Conservation (phyloP, 2,797 vertebrate genomes). For the Rhinatrema bivittatum region DNA sequence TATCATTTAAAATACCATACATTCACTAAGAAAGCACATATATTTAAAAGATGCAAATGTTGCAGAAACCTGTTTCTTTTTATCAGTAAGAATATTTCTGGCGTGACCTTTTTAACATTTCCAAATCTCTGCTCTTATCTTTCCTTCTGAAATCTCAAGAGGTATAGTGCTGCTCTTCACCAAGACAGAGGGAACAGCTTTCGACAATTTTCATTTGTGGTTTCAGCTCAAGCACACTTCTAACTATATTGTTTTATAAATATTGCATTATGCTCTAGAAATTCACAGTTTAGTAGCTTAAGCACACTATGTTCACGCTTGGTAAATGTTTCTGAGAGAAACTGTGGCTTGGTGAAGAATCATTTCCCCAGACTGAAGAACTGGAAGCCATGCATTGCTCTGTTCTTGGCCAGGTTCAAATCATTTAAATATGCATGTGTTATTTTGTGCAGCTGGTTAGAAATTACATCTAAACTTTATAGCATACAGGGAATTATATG, state of each 20-base stretch:
- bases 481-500: too few species aligned
- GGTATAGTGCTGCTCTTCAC: background rate
- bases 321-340: too few species aligned
- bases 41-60: background rate
- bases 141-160: constrained; percentile 3
- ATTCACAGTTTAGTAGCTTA: too few species aligned
- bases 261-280: constrained; percentile 12
- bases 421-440: too few species aligned
- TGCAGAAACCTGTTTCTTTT: background rate
- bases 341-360: too few species aligned
- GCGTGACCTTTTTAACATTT: background rate
- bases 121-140: background rate
- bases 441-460: too few species aligned
- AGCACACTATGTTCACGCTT: too few species aligned
- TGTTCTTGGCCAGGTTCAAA: too few species aligned
- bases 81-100: background rate
- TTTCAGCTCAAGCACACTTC: constrained; percentile 22
- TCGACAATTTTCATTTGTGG: background rate
- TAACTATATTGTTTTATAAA: constrained; percentile 26
- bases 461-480: too few species aligned
- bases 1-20: background rate
- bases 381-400: too few species aligned
- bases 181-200: background rate
- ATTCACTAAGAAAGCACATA: background rate
- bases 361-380: too few species aligned